Percentiles rank a stretch among this genome's conserved stretches.
Evolutionary conservation across 53 echinoderm and acorn worm genomes (phyloP).

Genomic region (Crossaster papposus): DNA sequence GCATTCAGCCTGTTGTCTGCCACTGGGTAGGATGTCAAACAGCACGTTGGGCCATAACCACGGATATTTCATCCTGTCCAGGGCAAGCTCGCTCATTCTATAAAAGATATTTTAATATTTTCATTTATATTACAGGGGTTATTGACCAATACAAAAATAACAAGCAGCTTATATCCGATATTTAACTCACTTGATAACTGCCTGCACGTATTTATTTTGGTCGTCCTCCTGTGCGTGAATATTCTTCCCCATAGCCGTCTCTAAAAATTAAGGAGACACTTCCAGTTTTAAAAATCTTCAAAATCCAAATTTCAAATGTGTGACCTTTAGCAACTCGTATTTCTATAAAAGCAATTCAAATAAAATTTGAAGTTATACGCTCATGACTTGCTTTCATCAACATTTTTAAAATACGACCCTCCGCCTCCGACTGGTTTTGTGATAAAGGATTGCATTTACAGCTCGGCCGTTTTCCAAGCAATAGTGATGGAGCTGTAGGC

Average conservation of each 20-base stretch:
- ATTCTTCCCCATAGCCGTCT: conserved; percentile 90
- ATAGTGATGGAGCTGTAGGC: too few relatives aligned
- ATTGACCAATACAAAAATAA: background rate
- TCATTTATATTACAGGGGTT: too few relatives aligned
- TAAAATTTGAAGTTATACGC: too few relatives aligned
- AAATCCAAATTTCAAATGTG: too few relatives aligned
- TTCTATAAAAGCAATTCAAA: too few relatives aligned
- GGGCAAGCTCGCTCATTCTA: conserved; percentile 88
- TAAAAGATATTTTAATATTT: background rate
- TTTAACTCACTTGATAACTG: conserved; percentile 78
- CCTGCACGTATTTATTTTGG: conserved; percentile 79
- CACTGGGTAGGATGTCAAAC: conserved; percentile 56
- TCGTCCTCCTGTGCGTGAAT: conserved; percentile 78
- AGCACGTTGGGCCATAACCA: conserved; percentile 83
- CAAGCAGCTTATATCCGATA: background rate
- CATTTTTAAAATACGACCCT: too few relatives aligned
- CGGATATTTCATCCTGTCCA: conserved; percentile 89
- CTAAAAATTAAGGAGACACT: conserved; percentile 44
- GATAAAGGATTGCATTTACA: too few relatives aligned
- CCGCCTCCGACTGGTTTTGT: too few relatives aligned
- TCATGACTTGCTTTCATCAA: too few relatives aligned
- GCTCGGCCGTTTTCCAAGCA: too few relatives aligned
- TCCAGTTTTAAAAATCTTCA: too few relatives aligned
- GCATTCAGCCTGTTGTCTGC: conserved; percentile 65
- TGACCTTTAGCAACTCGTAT: too few relatives aligned